Evolutionary conservation across 2,113 vertebrate genomes (phyloP), one percentile per base, ranked within the genome.

Genomic region (Hippocampus zosterae): DNA sequence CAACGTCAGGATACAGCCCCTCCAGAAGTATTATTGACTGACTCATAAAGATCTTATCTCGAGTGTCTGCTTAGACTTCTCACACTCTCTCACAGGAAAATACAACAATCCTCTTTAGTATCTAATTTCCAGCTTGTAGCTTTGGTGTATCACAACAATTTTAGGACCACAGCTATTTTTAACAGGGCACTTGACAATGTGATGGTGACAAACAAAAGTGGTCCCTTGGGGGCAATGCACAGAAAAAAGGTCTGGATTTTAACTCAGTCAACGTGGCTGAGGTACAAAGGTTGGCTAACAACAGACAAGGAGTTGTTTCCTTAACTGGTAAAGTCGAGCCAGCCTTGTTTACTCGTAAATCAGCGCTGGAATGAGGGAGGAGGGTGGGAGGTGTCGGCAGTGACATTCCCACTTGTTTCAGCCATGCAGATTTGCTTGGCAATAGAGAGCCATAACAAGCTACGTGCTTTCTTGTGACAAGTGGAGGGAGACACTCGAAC

Each of bases 291-390:
- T 77, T 60, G 69, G 55, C n/a, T 56, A 67, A 75, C 41, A 73
- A 68, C 29, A 64, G 19, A 16, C 21, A 7, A 4, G 5, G 19
- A 55, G 48, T 41, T 13, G 41, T 71, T 81, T 74, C 75, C 70
- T 75, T 75, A 72, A 75, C 69, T 63, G 70, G 70, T 57, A 63
- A 68, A 69, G 60, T 73, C 41, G n/a, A 23, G 41, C 53, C 62
- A 18, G 29, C 69, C 55, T 67, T 81, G 66, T 80, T 77, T 70
- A 78, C 72, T 69, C 69, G 23, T 56, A 76, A 68, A 73, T 75
- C 73, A 74, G 74, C 66, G 71, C 0, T 64, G 55, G 25, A 56
- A 5, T 37, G 59, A 46, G 42, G 23, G 25, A 50, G 56, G 53
- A 55, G 48, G 41, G 16, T 27, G 61, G 33, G 33, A 37, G 33